Percentiles rank a stretch among this genome's conserved stretches.
phyloP scores from a whole-genome alignment of 2,113 vertebrate species.

The Pyxicephalus adspersus region DNA sequence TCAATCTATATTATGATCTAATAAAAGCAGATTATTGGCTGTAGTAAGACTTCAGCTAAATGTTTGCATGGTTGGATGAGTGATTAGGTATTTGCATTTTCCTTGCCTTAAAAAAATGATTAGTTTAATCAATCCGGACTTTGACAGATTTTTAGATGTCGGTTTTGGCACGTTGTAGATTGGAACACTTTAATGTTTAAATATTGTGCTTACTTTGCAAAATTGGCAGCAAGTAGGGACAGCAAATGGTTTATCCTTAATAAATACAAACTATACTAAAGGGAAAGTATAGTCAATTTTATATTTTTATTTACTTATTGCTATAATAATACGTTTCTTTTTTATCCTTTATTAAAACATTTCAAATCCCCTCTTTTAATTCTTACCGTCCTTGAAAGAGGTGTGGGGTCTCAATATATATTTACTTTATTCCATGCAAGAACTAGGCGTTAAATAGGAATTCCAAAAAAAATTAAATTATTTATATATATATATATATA shows the following conservation, averaged over 20 bases:
- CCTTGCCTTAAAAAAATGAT: neutral
- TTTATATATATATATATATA: no score
- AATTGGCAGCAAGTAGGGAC: neutral
- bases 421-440: no score
- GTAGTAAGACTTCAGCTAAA: neutral
- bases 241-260: neutral
- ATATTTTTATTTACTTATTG: no score
- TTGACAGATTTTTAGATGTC: neutral
- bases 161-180: neutral
- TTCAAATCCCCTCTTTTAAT: no score
- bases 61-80: neutral
- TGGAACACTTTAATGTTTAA: neutral
- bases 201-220: slow-evolving; percentile 4
- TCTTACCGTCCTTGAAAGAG: no score
- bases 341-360: no score
- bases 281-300: no score
- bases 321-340: no score
- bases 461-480: no score
- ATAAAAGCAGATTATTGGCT: neutral
- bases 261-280: neutral
- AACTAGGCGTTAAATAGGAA: no score
- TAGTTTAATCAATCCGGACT: slow-evolving; percentile 7
- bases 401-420: no score
- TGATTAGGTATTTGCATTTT: slow-evolving; percentile 4
- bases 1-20: no score